Evolutionary conservation across 2,113 vertebrate genomes (phyloP), one percentile per base, ranked within the genome.

Genomic region (Pomatorhinus ruficollis): DNA sequence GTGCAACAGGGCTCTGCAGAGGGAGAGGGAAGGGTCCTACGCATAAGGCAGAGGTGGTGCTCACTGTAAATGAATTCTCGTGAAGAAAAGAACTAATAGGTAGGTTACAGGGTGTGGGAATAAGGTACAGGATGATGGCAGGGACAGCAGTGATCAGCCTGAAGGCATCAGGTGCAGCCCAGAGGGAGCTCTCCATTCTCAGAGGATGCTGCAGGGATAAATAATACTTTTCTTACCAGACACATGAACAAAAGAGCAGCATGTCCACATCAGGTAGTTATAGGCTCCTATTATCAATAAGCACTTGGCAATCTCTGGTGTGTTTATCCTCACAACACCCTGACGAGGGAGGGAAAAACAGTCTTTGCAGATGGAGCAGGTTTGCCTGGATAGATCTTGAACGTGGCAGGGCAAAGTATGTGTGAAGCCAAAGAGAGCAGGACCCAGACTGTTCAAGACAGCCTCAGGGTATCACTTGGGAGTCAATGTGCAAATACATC

Each of bases 41-140:
- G 2, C 25, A 52, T 0, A 0, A 39, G 8, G 44, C 39, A 54
- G n/a, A 76, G 24, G 33, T 20, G 24, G 15, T 49, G 25, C 60
- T 33, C 76, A 27, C 37, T 35, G 22, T 19, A 71, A 81, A 50
- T 23, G 16, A 95, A 71, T 54, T 60, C 14, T 22, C 24, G 21
- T 35, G 60, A 81, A 84, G 66, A 77, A 77, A 87, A 72, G 54
- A 47, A n/a, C 35, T 76, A 40, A 59, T 5, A 31, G 15, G 19
- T 66, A 42, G 22, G 50, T 61, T 87, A 53, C 3, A 33, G 35
- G 2, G 3, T 25, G 44, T 33, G 69, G 56, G 23, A 60, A 54
- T 18, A 60, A 40, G 57, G 57, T 12, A 80, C 23, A 42, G 23
- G n/a, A 80, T 14, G 49, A 49, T 15, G 42, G 49, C 60, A 75